A percentile compares a stretch with the other conserved stretches of the same genome.
These are phyloP conservation scores for Mimachlamys varia DNA, from an alignment of 2,888 invertebrate genomes.

Conservation along the genomic window DNA sequence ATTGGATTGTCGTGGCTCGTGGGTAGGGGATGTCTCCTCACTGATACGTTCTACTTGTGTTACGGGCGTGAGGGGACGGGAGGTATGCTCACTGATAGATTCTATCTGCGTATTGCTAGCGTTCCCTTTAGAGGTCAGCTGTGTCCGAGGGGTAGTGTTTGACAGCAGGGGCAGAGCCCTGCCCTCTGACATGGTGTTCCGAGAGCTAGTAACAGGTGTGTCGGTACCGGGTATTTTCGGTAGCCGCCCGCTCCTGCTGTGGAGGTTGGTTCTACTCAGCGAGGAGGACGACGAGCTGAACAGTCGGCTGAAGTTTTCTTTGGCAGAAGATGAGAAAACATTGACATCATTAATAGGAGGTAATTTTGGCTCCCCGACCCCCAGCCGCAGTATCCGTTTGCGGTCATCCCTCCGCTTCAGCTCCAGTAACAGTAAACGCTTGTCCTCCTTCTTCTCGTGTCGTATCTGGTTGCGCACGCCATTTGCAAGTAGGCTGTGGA, in stretches of 20 bases:
- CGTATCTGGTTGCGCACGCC: constrained; percentile 70
- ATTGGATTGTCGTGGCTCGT: neutral
- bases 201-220: neutral
- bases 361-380: constrained; percentile 40
- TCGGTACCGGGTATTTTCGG: constrained; percentile 16
- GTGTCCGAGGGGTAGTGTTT: neutral
- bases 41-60: neutral
- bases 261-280: constrained; percentile 28
- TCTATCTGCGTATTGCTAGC: neutral
- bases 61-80: neutral
- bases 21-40: neutral
- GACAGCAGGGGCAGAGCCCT: neutral
- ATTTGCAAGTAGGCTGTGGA: constrained; percentile 58
- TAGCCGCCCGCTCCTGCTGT: neutral
- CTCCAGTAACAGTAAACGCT: constrained; percentile 64
- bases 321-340: constrained; percentile 42
- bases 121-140: neutral
- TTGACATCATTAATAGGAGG: constrained; percentile 38
- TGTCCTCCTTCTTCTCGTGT: constrained; percentile 67
- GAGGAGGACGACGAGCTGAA: constrained; percentile 46
- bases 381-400: constrained; percentile 65
- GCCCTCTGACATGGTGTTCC: neutral
- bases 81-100: neutral
- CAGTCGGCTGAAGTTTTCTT: constrained; percentile 44
- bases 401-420: constrained; percentile 66